A percentile compares a stretch with the other conserved stretches of the same genome.
Evolutionary conservation across 2,888 invertebrate species (phyloP).

Genomic region (Tineola bisselliella): DNA sequence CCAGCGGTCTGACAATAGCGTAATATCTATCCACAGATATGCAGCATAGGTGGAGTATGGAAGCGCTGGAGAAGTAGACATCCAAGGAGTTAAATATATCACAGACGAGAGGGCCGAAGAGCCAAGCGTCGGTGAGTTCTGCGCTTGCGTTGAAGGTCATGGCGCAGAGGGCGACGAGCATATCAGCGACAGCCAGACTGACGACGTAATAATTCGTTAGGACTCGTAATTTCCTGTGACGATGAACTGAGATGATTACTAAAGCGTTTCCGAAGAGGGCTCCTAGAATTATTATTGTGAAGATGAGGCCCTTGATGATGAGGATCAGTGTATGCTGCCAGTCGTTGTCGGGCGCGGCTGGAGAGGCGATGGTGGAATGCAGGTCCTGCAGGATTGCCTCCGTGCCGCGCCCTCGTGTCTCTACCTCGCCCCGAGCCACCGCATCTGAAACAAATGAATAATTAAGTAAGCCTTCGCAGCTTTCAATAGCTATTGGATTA

Average conservation of each 20-base stretch:
- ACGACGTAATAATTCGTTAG: conserved; percentile 97
- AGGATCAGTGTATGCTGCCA: conserved; percentile 64
- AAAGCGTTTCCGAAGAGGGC: conserved; percentile 92
- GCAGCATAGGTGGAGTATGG: conserved; percentile 92
- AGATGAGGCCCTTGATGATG: conserved; percentile 79
- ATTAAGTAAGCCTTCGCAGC: no score
- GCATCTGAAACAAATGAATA: conserved; percentile 35
- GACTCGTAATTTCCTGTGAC: conserved; percentile 83
- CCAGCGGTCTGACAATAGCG: conserved; percentile 90
- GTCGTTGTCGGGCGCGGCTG: conserved; percentile 54
- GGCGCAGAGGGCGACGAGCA: conserved; percentile 89
- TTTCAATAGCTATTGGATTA: no score
- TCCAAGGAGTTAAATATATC: conserved; percentile 95
- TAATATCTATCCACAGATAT: conserved; percentile 93
- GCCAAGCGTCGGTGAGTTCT: conserved; percentile 88
- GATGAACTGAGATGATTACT: conserved; percentile 85
- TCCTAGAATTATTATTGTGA: conserved; percentile 87
- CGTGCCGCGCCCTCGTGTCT: conserved; percentile 61
- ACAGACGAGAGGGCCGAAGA: conserved; percentile 90
- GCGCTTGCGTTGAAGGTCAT: conserved; percentile 94
- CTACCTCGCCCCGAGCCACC: conserved; percentile 53
- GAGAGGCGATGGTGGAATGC: conserved; percentile 59
- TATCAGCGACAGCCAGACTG: conserved; percentile 92
- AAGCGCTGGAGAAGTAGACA: conserved; percentile 92
- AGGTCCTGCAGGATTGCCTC: conserved; percentile 53